Evolutionary conservation across 2,797 vertebrate genomes (phyloP), one percentile per base, ranked within the genome.

Genomic region (Sebastes kiyomatsui): DNA sequence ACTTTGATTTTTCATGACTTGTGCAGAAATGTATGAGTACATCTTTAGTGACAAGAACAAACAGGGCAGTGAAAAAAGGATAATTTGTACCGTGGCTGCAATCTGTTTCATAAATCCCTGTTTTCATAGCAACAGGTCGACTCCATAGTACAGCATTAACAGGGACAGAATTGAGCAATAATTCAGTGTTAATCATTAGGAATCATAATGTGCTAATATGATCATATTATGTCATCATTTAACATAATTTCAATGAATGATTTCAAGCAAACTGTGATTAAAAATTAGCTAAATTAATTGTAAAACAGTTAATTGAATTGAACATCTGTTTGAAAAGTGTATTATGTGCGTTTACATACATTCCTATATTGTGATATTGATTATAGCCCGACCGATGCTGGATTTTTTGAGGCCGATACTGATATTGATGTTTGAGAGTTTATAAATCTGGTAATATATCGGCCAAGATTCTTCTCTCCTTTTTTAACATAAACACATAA

Each of bases 101-200:
- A 35, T 55, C 9, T 49, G 61, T 58, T 72, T 82, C 27, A 28
- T 64, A 27, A 25, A 35, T 74, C 18, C 30, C 13, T 33, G 69
- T 75, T 61, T 69, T 86, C 66, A 79, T 59, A 72, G 67, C 72
- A 84, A 83, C 74, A 73, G 52, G 77, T 72, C 4, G 8, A 59
- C 20, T 66, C 52, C 25, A 23, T 6, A 6, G 61, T 11, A 1
- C 2, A 1, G 8, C 61, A 54, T 38, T 49, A 25, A 72, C 14
- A 18, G 10, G 16, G 54, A 54, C 4, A 30, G 18, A 2, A n/a
- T 23, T 59, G 27, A 6, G 22, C 9, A 32, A 49, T 68, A 23
- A 70, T 49, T 64, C 58, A 0, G 22, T 35, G 32, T 64, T 28
- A 27, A 38, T 35, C 5, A 14, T 10, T 27, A 38, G 7, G 11